These are phyloP conservation scores for Poeciliopsis occidentalis DNA, from an alignment of 2,113 vertebrate species.

Conservation along the genomic window DNA sequence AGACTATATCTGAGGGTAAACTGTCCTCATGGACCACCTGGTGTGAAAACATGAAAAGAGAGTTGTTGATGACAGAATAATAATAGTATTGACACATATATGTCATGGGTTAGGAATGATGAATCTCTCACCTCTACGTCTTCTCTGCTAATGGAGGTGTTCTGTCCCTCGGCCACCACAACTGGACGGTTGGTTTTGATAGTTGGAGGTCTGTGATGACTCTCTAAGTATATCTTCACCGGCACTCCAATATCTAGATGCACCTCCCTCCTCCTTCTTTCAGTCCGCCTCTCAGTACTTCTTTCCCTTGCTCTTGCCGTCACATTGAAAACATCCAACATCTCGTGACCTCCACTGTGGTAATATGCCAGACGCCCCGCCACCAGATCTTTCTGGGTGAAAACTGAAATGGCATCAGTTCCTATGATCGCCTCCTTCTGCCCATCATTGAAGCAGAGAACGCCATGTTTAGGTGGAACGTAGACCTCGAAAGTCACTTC, in stretches of 20 bases:
- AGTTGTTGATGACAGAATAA: background rate
- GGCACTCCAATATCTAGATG: conserved; percentile 74
- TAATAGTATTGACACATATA: background rate
- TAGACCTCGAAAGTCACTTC: conserved; percentile 83
- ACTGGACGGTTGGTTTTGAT: conserved; percentile 75
- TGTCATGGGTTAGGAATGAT: background rate
- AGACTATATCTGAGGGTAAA: conserved; percentile 81
- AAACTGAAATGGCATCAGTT: conserved; percentile 44
- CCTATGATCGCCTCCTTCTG: conserved; percentile 49
- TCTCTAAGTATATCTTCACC: conserved; percentile 82
- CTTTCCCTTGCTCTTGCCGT: conserved; percentile 72
- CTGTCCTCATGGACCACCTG: conserved; percentile 84
- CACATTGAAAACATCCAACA: conserved; percentile 83
- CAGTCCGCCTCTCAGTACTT: conserved; percentile 14
- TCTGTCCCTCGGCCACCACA: conserved; percentile 85
- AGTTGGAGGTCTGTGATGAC: conserved; percentile 76
- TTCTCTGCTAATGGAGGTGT: conserved; percentile 80
- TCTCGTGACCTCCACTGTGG: conserved; percentile 78
- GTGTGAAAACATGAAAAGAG: conserved; percentile 18
- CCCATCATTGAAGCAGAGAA: conserved; percentile 66
- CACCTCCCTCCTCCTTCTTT: conserved; percentile 71
- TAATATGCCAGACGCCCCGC: conserved; percentile 78
- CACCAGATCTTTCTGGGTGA: conserved; percentile 84
- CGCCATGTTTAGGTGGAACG: conserved; percentile 80
- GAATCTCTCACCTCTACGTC: conserved; percentile 78